Base-by-base conservation (phyloP, 2,797 vertebrate genomes). In the Argentina silus region DNA sequence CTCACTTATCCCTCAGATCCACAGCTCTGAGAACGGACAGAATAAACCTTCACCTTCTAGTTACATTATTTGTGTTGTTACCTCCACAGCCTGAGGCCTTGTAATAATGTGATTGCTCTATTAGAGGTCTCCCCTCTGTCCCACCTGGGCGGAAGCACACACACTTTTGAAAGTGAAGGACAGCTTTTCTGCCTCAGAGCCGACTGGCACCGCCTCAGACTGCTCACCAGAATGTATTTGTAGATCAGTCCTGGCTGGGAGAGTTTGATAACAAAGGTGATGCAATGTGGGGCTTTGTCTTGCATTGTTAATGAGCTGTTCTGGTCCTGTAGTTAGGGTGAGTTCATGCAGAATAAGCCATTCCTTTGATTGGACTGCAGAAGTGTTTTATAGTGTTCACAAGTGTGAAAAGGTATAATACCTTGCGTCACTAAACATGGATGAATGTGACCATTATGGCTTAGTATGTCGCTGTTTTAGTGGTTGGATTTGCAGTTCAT, bases 191-290 rank as follows among this genome's bases (percentile, higher is more conserved):
- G 21, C 66, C 19, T 23, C 19, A 42, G 42, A 45, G 61, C 55
- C 51, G 7, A 10, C 10, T 53, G 7, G 11, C 27, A 36, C 27
- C 42, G 45, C 21, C 19, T 9, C 12, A 12, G n/a, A 19, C 17
- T 42, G 43, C n/a, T n/a, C n/a, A n/a, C n/a, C 53, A 7, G n/a
- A 67, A 50, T 59, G 44, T 56, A 59, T 64, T 59, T 60, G 44
- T 11, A 19, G 44, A 59, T 65, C 2, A 70, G 42, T 76, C 61
- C 43, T 50, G 23, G 8, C n/a, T 10, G 45, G 68, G 53, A 65
- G 67, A 65, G n/a, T 70, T 70, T 70, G 7, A 48, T 70, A 55
- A 64, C 14, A 19, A 75, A 47, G 43, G 51, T 23, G 60, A 57
- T 19, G 12, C 67, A 66, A 51, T 10, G 10, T 59, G 27, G 44